Evolutionary conservation across 2,797 vertebrate genomes (phyloP).

Genomic region (Corythornis leucogaster): DNA sequence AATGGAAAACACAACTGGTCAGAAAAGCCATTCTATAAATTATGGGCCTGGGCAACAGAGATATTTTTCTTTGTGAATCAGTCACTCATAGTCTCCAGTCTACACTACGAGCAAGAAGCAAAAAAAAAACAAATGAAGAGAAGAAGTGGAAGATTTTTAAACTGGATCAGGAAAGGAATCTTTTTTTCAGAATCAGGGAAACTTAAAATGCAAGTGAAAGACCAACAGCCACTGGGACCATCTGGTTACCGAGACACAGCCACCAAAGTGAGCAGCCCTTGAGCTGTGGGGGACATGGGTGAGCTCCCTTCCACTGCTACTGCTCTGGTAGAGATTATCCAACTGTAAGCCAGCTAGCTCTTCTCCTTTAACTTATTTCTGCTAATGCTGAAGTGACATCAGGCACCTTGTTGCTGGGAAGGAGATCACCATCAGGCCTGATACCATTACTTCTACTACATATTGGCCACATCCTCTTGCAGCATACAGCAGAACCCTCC

Average conservation of each 20-base stretch:
- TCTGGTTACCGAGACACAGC: neutral
- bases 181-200: conserved; percentile 55
- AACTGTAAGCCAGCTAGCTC: neutral
- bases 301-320: neutral
- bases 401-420: neutral
- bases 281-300: accelerated
- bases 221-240: neutral
- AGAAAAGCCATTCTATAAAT: conserved; percentile 65
- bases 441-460: neutral
- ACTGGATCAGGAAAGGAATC: conserved; percentile 31
- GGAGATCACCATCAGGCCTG: neutral
- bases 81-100: conserved; percentile 51
- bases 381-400: too few species aligned
- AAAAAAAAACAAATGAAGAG: conserved; percentile 58
- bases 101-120: conserved; percentile 69
- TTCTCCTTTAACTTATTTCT: neutral
- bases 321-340: neutral
- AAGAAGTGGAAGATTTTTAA: conserved; percentile 45
- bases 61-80: conserved; percentile 77
- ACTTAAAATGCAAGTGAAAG: conserved; percentile 33
- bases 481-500: neutral
- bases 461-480: neutral
- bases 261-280: accelerated
- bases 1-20: conserved; percentile 65
- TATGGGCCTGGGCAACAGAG: conserved; percentile 62